These are phyloP conservation scores for Macquaria australasica DNA, from an alignment of 2,113 vertebrate genomes.

Conservation along the genomic window DNA sequence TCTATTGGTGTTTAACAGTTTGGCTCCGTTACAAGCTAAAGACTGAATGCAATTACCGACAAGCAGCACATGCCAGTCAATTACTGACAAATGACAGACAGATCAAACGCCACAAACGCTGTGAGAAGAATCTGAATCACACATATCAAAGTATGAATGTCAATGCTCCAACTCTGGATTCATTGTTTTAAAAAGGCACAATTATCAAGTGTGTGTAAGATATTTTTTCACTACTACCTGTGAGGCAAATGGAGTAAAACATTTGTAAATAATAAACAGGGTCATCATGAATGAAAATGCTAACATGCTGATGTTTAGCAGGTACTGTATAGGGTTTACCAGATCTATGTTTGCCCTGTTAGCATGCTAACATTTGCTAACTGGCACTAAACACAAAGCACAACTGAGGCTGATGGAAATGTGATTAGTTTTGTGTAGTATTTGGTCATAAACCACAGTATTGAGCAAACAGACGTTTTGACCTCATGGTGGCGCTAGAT, in stretches of 20 bases:
- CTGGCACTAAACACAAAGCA: not conserved
- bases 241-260: not conserved
- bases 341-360: not conserved
- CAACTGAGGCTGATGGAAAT: not conserved
- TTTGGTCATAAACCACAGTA: not conserved
- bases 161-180: not conserved
- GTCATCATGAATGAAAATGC: too few species aligned
- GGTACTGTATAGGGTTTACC: too few species aligned
- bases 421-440: not conserved
- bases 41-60: not conserved
- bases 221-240: too few species aligned
- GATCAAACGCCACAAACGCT: constrained; percentile 5
- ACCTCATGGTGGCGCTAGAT: not conserved
- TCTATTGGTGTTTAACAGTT: not conserved
- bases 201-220: not conserved
- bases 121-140: constrained; percentile 14
- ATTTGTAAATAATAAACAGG: not conserved
- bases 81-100: constrained; percentile 14
- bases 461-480: not conserved
- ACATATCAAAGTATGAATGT: not conserved
- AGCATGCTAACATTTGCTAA: not conserved
- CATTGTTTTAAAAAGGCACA: not conserved
- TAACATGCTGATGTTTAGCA: too few species aligned
- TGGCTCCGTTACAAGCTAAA: constrained; percentile 5
- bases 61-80: constrained; percentile 1